phyloP scores from a whole-genome alignment of 1,140 invertebrate species.

The Sinonovacula constricta region DNA sequence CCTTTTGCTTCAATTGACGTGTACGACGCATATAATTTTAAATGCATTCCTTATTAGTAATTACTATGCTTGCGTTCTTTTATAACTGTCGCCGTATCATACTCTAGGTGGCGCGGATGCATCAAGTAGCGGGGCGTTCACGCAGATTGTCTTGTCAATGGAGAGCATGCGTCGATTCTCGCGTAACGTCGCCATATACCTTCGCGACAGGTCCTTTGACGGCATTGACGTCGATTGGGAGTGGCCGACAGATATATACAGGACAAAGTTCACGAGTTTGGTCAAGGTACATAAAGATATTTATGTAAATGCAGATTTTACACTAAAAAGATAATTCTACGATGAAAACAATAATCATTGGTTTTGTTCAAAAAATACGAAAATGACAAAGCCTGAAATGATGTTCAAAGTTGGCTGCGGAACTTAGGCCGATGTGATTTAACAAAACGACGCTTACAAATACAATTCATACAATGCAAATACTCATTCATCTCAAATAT shows the following conservation, averaged over 20 bases:
- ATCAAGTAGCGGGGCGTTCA: slow-evolving; percentile 58
- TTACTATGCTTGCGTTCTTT: not conserved
- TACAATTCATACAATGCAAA: too few relatives aligned
- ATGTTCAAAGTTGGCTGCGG: too few relatives aligned
- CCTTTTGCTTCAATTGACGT: too few relatives aligned
- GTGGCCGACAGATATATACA: slow-evolving; percentile 84
- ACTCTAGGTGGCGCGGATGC: slow-evolving; percentile 48
- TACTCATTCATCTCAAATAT: too few relatives aligned
- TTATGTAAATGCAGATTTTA: not conserved
- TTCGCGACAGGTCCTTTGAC: slow-evolving; percentile 95
- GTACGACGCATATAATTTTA: too few relatives aligned
- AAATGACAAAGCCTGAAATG: too few relatives aligned
- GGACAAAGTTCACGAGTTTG: slow-evolving; percentile 44
- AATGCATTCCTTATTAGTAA: not conserved
- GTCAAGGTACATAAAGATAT: slow-evolving; percentile 33
- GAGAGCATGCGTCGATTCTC: slow-evolving; percentile 59
- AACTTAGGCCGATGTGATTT: too few relatives aligned
- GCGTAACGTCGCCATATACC: slow-evolving; percentile 86
- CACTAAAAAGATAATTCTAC: too few relatives aligned
- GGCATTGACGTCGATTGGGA: slow-evolving; percentile 98
- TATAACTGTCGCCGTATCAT: slow-evolving; percentile 10
- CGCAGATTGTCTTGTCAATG: slow-evolving; percentile 55
- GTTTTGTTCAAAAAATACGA: too few relatives aligned
- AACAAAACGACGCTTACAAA: too few relatives aligned
- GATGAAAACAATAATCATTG: too few relatives aligned